phyloP scores from a whole-genome alignment of 2,113 vertebrate genomes.

The Urocolius indicus region DNA sequence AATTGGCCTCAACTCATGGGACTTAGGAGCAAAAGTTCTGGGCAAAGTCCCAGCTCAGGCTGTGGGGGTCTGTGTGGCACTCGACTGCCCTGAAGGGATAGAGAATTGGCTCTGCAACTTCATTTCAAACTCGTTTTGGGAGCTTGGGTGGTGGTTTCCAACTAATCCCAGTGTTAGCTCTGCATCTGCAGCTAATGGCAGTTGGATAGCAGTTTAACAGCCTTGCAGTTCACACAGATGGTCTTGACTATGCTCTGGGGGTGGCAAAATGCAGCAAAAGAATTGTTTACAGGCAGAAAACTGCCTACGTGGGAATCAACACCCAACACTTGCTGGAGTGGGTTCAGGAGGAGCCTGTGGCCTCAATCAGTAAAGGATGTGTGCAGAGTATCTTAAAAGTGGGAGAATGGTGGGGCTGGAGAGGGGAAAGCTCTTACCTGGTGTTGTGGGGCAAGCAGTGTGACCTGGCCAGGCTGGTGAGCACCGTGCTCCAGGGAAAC shows the following conservation, averaged over 20 bases:
- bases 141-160: background rate
- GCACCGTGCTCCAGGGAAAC: background rate
- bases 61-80: background rate
- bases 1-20: fast-evolving
- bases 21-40: fast-evolving
- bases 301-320: background rate
- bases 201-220: background rate
- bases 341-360: background rate
- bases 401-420: background rate
- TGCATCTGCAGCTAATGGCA: background rate
- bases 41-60: background rate
- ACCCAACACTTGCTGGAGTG: background rate
- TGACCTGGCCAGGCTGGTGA: background rate
- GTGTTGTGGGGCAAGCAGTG: fast-evolving
- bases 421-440: no score
- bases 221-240: background rate
- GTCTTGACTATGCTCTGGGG: background rate
- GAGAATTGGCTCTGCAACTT: background rate
- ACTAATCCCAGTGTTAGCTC: background rate
- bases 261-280: background rate
- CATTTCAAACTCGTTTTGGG: fast-evolving
- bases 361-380: background rate
- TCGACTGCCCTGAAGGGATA: background rate
- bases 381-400: no score
- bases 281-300: background rate